These are phyloP conservation scores for Salvator merianae DNA, from an alignment of 2,113 vertebrate genomes.

Conservation along the genomic window DNA sequence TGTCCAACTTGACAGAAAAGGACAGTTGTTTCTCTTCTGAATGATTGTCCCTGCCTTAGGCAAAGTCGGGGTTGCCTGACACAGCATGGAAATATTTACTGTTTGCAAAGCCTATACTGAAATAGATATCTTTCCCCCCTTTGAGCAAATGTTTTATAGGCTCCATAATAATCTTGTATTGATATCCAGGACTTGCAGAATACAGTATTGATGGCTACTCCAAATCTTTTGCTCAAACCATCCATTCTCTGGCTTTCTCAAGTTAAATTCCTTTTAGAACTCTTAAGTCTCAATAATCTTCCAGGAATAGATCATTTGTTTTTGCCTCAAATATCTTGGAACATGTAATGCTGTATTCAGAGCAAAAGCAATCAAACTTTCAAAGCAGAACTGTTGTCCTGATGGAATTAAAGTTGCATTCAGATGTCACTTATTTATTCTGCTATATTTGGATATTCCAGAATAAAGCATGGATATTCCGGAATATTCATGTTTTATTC, in stretches of 20 bases:
- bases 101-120: not conserved
- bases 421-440: no score
- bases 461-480: no score
- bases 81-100: not conserved
- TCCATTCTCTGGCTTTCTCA: not conserved
- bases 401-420: no score
- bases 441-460: no score
- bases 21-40: rapidly evolving
- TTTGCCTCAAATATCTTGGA: not conserved
- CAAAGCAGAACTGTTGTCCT: no score
- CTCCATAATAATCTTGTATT: no score
- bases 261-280: not conserved
- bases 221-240: not conserved
- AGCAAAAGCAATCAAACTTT: not conserved
- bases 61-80: not conserved
- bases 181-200: not conserved
- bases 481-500: no score
- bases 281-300: not conserved
- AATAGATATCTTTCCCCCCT: not conserved
- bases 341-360: not conserved
- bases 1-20: not conserved
- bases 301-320: not conserved
- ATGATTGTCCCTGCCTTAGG: not conserved
- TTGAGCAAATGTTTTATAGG: not conserved
- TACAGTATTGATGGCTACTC: no score